These are phyloP conservation scores for Trichonephila clavata DNA, from an alignment of 1,140 invertebrate species.

Conservation along the genomic window DNA sequence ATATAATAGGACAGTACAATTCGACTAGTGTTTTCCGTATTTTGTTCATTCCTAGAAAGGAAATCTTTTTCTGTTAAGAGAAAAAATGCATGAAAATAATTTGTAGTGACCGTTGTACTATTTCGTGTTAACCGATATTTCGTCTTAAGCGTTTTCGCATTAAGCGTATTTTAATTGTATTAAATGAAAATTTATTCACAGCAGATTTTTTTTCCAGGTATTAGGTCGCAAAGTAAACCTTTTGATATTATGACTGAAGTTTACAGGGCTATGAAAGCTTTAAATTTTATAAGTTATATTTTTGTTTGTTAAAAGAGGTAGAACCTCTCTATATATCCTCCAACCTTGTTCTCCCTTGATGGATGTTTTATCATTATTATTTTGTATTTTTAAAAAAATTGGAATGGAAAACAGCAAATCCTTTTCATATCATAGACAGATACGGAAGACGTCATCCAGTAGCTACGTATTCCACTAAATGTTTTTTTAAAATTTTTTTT, in stretches of 20 bases:
- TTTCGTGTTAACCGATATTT: too few relatives aligned
- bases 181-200: too few relatives aligned
- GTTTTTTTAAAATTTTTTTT: too few relatives aligned
- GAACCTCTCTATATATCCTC: conserved; percentile 76
- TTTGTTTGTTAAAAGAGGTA: conserved; percentile 24
- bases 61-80: too few relatives aligned
- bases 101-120: too few relatives aligned
- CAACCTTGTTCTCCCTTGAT: neutral
- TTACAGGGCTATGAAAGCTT: conserved; percentile 98
- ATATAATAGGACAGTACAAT: too few relatives aligned
- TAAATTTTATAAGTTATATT: conserved; percentile 90
- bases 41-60: too few relatives aligned
- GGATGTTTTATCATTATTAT: neutral
- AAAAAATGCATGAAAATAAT: too few relatives aligned
- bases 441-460: conserved; percentile 91
- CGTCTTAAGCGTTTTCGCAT: too few relatives aligned
- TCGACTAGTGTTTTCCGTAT: too few relatives aligned
- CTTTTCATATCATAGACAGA: conserved; percentile 93
- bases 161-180: too few relatives aligned
- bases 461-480: too few relatives aligned
- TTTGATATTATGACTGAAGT: conserved; percentile 99
- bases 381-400: conserved; percentile 79
- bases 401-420: conserved; percentile 99
- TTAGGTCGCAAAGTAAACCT: conserved; percentile 98
- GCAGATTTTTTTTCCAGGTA: conserved; percentile 84